Percentiles rank a stretch among this genome's conserved stretches.
These are phyloP conservation scores for Etheostoma spectabile DNA, from an alignment of 2,113 vertebrate genomes.

Conservation along the genomic window DNA sequence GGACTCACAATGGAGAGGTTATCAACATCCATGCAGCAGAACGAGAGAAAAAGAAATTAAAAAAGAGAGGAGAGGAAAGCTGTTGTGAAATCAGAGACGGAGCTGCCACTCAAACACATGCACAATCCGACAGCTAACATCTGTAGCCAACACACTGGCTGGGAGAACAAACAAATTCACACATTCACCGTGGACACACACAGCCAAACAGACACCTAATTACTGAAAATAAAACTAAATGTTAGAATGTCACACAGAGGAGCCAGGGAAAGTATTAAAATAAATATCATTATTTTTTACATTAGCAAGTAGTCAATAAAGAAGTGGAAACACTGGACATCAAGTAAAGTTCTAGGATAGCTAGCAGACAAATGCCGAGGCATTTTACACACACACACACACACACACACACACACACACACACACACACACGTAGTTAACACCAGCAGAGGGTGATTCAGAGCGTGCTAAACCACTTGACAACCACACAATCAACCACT, in stretches of 20 bases:
- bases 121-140: not conserved
- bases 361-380: not conserved
- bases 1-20: not conserved
- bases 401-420: slow-evolving; percentile 20
- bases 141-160: too few relatives aligned
- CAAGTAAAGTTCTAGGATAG: not conserved
- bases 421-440: slow-evolving; percentile 27
- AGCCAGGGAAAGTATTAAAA: not conserved
- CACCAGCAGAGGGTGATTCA: slow-evolving; percentile 41
- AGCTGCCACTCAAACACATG: not conserved
- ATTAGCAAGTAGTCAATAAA: not conserved
- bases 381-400: slow-evolving; percentile 3
- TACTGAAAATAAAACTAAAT: not conserved
- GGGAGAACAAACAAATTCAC: not conserved
- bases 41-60: too few relatives aligned
- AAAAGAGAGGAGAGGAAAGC: not conserved
- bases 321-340: not conserved
- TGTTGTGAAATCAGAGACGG: too few relatives aligned
- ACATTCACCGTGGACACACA: not conserved
- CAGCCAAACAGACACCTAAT: not conserved
- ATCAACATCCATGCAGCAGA: not conserved
- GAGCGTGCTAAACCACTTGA: slow-evolving; percentile 39
- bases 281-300: not conserved
- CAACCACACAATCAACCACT: slow-evolving; percentile 30
- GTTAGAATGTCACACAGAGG: not conserved